Evolutionary conservation across 2,797 vertebrate species (phyloP), one percentile per base, ranked within the genome.

Genomic region (Pelochelys cantorii): DNA sequence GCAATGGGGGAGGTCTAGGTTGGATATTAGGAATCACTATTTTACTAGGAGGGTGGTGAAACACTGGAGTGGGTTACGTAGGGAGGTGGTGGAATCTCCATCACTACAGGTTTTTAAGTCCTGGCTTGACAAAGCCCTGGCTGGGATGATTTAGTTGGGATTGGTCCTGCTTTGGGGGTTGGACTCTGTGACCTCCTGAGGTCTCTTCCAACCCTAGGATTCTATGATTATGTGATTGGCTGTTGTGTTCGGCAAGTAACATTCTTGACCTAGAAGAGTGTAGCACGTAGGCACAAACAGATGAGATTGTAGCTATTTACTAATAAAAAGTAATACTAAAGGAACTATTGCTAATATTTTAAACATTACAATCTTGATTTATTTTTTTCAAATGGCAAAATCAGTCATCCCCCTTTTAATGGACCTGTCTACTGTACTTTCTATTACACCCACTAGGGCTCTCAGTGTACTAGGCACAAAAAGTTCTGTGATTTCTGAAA

Each of bases 341-440:
- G 1, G 14, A 11, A 5, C 68, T 89, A 88, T 23, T 65, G 74
- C 74, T 91, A 23, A 53, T 54, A 85, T 75, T 75, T 48, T 27
- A 75, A 48, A 75, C 22, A 48, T 42, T 75, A 75, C 6, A 42
- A 42, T 48, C 37, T 48, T 75, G 71, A 75, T 55, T 91, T 68
- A 42, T 17, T 82, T 48, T 55, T 48, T 57, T 75, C 42, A 75
- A 23, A 56, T 53, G n/a, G 34, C 48, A 74, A 31, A 84, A 1
- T 65, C 15, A 62, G 37, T 31, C 0, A 0, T 17, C 13, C 23
- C 54, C 60, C 81, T 29, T 48, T 84, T 54, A 74, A 93, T 75
- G 68, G 87, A 48, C 29, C 11, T 34, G 54, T 13, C 10, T 52
- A 29, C 37, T 4, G 5, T 5, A 4, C 34, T 14, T 29, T 9